Conservation (phyloP, 2,797 vertebrate species). For the Myripristis murdjan region DNA sequence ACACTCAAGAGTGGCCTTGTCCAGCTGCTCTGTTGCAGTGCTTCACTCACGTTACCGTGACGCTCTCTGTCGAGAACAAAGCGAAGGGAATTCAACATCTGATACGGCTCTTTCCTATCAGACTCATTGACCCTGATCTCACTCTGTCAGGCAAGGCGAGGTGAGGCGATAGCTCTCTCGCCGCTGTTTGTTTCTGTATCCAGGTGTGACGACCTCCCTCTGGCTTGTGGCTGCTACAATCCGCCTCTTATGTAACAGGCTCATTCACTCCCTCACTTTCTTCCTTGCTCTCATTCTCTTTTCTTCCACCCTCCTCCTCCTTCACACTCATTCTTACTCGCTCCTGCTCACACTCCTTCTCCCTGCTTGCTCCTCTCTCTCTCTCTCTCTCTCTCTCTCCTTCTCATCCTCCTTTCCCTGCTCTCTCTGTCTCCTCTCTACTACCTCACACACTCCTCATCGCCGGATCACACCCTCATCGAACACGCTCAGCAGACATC, state of each 20-base stretch:
- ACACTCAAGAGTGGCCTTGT: constrained; percentile 34
- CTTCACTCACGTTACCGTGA: constrained; percentile 19
- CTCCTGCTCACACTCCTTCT: constrained; percentile 16
- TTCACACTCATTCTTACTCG: constrained; percentile 27
- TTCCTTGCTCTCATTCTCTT: constrained; percentile 11
- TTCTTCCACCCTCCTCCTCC: too few species aligned
- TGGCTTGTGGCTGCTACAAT: constrained; percentile 27
- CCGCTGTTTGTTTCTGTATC: constrained; percentile 36
- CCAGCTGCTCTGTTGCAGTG: constrained; percentile 12
- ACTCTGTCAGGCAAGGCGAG: constrained; percentile 40
- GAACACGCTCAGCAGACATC: constrained; percentile 47
- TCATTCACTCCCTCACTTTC: constrained; percentile 33
- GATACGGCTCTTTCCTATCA: constrained; percentile 46
- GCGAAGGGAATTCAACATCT: constrained; percentile 70
- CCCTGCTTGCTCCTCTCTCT: not conserved
- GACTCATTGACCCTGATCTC: constrained; percentile 72
- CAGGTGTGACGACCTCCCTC: constrained; percentile 37
- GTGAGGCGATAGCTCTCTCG: constrained; percentile 12
- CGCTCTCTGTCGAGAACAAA: constrained; percentile 31
- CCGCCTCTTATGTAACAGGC: constrained; percentile 50
- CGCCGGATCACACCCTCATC: constrained; percentile 47
- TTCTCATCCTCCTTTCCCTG: not conserved
- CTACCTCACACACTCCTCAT: constrained; percentile 23
- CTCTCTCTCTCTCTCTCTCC: too few species aligned
- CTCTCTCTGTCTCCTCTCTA: not conserved